Evolutionary conservation across 2,113 vertebrate species (phyloP), one percentile per base, ranked within the genome.

Genomic region (Meriones unguiculatus): DNA sequence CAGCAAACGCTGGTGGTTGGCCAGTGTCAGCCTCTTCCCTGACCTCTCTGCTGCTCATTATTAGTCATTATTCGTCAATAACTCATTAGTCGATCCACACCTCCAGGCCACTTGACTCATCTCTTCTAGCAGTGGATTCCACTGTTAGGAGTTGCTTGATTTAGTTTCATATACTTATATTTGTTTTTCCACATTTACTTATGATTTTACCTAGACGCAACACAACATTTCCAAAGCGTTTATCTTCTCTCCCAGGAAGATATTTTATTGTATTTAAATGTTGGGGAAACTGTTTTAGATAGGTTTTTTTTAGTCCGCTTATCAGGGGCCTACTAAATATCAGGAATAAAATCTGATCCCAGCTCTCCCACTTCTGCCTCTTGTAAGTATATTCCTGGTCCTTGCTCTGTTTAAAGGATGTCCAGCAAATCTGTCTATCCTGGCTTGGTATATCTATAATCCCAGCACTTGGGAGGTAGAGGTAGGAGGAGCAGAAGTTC

Each of bases 341-440:
- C 46, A 94, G n/a, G 64, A 82, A 87, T 57, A 96, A 91, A 95
- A 90, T 94, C 24, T 76, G 12, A 82, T 72, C 77, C 32, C 65
- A 89, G 9, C 41, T 89, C 41, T 87, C 77, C 14, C 46, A 69
- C 10, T 57, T 90, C 64, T 93, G 38, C 11, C 6, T 92, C 28
- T 94, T 92, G 75, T 86, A n/a, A 41, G 10, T 84, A 8, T 69
- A 69, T 46, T 76, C 18, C 12, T 62, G 2, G 17, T 28, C 25
- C n/a, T 54, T 41, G 38, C 7, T 59, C 18, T 84, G 76, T 73
- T 89, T 75, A 89, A 88, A 32, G 72, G 12, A 65, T 69, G 28
- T 20, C 15, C 57, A 91, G 67, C 76, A 94, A 90, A 93, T 72
- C 93, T 77, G 28, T 73, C 38, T 28, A 87, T 93, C 8, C 73